Conservation (phyloP, 2,888 invertebrate genomes). For the Yponomeuta sedellus region DNA sequence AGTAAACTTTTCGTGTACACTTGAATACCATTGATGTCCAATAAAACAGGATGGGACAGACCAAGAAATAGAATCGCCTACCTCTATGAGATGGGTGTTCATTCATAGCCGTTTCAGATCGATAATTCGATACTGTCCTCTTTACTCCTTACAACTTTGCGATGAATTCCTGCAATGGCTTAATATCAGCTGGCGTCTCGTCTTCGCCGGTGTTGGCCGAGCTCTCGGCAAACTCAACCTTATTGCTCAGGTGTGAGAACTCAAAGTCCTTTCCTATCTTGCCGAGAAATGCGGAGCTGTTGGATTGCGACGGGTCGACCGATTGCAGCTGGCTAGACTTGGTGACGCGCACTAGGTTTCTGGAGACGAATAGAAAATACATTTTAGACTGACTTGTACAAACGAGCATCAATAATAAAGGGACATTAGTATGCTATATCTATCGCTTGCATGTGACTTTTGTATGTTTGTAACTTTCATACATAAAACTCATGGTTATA, state of each 20-base stretch:
- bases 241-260: constrained; percentile 83
- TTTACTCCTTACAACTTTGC: constrained; percentile 60
- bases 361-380: constrained; percentile 46
- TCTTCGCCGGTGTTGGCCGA: constrained; percentile 75
- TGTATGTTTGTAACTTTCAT: too few species aligned
- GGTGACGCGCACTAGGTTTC: constrained; percentile 90
- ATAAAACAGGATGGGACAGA: not conserved
- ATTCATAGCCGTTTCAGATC: too few species aligned
- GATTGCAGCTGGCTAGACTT: constrained; percentile 88
- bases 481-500: too few species aligned
- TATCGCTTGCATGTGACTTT: too few species aligned
- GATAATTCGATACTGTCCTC: too few species aligned
- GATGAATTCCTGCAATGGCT: constrained; percentile 84
- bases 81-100: not conserved
- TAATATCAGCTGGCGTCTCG: constrained; percentile 79
- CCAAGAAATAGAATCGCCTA: not conserved
- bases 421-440: too few species aligned
- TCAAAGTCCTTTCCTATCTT: constrained; percentile 88
- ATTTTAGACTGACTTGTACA: not conserved
- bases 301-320: constrained; percentile 79
- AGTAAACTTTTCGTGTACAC: not conserved
- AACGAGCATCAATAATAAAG: too few species aligned
- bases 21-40: not conserved
- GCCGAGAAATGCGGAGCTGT: constrained; percentile 81
- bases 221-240: constrained; percentile 83